These are phyloP conservation scores for Dendrolimus pini DNA, from an alignment of 2,888 invertebrate genomes.

Conservation along the genomic window DNA sequence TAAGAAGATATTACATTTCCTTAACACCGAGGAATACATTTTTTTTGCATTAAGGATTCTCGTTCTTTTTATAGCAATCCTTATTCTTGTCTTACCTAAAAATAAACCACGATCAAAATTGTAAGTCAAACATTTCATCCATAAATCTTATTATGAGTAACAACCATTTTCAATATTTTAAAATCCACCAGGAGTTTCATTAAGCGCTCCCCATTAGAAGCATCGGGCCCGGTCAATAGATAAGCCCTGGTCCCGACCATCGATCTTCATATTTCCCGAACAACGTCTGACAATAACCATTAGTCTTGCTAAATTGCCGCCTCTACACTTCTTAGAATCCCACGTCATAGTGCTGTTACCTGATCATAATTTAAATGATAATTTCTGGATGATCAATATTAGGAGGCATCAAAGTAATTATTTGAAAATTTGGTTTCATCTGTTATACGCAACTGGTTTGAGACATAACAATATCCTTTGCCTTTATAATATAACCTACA, in stretches of 20 bases:
- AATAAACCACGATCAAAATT: neutral
- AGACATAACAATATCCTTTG: too few species aligned
- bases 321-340: slow-evolving; percentile 25
- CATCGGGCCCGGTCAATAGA: slow-evolving; percentile 13
- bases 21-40: too few species aligned
- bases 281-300: slow-evolving; percentile 50
- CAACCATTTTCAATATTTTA: neutral
- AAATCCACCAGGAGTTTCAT: slow-evolving; percentile 7
- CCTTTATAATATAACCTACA: too few species aligned
- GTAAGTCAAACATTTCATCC: neutral
- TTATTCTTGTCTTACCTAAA: neutral
- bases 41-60: too few species aligned
- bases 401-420: too few species aligned
- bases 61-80: too few species aligned
- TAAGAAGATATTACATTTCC: neutral
- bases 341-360: neutral
- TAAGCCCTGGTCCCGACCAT: slow-evolving; percentile 34
- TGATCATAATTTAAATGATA: neutral
- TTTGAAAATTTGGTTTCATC: too few species aligned
- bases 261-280: slow-evolving; percentile 61
- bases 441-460: too few species aligned
- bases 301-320: slow-evolving; percentile 53
- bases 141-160: neutral
- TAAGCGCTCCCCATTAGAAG: slow-evolving; percentile 4
- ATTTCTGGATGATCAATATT: too few species aligned